Base-by-base conservation (phyloP, 2,797 vertebrate genomes). In the Hafferia zeledoni region DNA sequence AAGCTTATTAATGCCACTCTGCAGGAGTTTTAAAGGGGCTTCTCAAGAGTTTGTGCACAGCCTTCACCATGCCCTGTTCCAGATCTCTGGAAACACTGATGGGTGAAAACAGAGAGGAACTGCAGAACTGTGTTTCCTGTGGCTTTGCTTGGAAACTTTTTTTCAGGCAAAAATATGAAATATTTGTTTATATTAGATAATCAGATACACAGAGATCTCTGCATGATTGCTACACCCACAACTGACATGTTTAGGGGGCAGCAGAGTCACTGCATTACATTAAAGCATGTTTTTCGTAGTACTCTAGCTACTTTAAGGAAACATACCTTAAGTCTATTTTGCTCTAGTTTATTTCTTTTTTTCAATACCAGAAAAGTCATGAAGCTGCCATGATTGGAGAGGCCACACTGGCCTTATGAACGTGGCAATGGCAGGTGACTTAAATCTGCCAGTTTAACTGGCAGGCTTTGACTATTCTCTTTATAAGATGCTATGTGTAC, bases 1-100 rank as follows among this genome's bases (percentile, higher is more conserved):
- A 84, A n/a, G 65, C 85, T 94, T 61, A 69, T 90, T 86, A 83
- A 76, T 67, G 47, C 43, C 39, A 59, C 47, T 79, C 50, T 49
- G n/a, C 55, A 75, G 75, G n/a, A 50, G 12, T 76, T 63, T 53
- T 60, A n/a, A 50, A 49, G 61, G 82, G 31, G 10, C 57, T 93
- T 17, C 61, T 53, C 49, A 17, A 31, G 72, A 81, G n/a, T 43
- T 50, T 50, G 24, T 64, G 65, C 72, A 33, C n/a, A 74, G 28
- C 44, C 24, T 49, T 84, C n/a, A 16, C 37, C 0, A 0, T 53
- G 30, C 7, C 31, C n/a, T 31, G 10, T 39, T 63, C 61, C 83
- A 56, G 16, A 52, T 37, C 39, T 44, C 69, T 56, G 61, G 64
- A 70, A 77, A 20, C 47, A 44, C 9, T 23, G 60, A 5, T 33